Conservation (phyloP, 2,888 invertebrate species). For the Epiperipatus broadwayi region DNA sequence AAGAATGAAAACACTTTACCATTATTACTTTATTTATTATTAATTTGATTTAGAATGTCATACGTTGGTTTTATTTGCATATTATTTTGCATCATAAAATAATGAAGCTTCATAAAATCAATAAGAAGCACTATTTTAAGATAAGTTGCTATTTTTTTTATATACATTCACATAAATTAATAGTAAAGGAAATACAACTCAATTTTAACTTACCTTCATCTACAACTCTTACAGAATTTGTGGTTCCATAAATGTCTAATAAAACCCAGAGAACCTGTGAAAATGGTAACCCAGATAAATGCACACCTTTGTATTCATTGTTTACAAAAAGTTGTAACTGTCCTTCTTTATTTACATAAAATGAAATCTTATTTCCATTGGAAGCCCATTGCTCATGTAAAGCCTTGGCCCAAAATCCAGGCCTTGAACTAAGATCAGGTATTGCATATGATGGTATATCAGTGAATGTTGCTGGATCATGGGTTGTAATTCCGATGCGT, state of each 20-base stretch:
- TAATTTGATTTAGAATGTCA: too few relatives aligned
- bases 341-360: conserved; percentile 24
- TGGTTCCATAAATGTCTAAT: conserved; percentile 30
- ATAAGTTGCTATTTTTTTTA: too few relatives aligned
- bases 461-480: conserved; percentile 22
- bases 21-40: too few relatives aligned
- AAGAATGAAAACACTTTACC: too few relatives aligned
- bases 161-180: too few relatives aligned
- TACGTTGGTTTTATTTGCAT: too few relatives aligned
- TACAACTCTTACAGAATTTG: conserved; percentile 24
- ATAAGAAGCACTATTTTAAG: too few relatives aligned
- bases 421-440: conserved; percentile 23
- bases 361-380: conserved; percentile 22
- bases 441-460: conserved; percentile 25
- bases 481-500: conserved; percentile 26
- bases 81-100: too few relatives aligned
- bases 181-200: too few relatives aligned
- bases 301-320: conserved; percentile 26
- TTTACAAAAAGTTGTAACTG: conserved; percentile 27
- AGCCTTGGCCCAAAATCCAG: conserved; percentile 26
- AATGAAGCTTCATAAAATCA: too few relatives aligned
- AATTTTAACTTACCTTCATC: conserved; percentile 25
- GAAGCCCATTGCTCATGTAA: conserved; percentile 22
- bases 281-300: conserved; percentile 23
- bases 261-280: conserved; percentile 24